phyloP scores from a whole-genome alignment of 92 coral and sea anemone genomes.

The Plumapathes pennacea region DNA sequence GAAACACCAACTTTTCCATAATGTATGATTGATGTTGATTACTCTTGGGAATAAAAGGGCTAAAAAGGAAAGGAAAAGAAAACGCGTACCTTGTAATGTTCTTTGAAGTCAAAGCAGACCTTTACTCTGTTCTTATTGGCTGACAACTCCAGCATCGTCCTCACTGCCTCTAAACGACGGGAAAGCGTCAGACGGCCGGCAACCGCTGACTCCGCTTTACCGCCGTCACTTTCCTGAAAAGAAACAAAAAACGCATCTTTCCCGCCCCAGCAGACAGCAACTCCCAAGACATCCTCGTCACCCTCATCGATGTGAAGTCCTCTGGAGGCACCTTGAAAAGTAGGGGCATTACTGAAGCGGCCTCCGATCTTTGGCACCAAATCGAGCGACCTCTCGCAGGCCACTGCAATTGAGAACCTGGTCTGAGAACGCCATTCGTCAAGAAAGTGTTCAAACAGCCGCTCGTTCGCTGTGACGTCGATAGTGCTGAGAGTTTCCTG shows the following conservation, averaged over 20 bases:
- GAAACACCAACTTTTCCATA: too few relatives aligned
- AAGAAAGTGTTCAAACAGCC: constrained; percentile 66
- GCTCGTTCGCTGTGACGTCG: constrained; percentile 73
- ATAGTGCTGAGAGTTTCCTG: constrained; percentile 51
- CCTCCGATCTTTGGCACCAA: constrained; percentile 77
- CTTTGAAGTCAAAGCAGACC: constrained; percentile 77
- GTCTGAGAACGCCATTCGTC: constrained; percentile 75
- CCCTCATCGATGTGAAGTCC: constrained; percentile 76
- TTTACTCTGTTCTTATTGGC: constrained; percentile 43
- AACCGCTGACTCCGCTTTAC: constrained; percentile 59
- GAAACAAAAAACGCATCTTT: constrained; percentile 79
- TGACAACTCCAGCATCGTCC: constrained; percentile 58
- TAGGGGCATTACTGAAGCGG: constrained; percentile 63
- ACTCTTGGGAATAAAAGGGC: too few relatives aligned
- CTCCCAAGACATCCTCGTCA: constrained; percentile 72
- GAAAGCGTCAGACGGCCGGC: constrained; percentile 53
- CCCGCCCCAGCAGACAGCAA: constrained; percentile 88
- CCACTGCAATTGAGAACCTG: constrained; percentile 73
- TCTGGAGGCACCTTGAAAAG: constrained; percentile 9
- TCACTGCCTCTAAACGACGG: constrained; percentile 63
- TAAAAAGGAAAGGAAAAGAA: too few relatives aligned
- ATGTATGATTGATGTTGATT: too few relatives aligned
- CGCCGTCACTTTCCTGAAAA: constrained; percentile 47
- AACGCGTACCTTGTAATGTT: constrained; percentile 92
- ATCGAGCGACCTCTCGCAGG: constrained; percentile 66